Evolutionary conservation across 2,113 vertebrate genomes (phyloP), one percentile per base, ranked within the genome.

Genomic region (Callipepla californica): DNA sequence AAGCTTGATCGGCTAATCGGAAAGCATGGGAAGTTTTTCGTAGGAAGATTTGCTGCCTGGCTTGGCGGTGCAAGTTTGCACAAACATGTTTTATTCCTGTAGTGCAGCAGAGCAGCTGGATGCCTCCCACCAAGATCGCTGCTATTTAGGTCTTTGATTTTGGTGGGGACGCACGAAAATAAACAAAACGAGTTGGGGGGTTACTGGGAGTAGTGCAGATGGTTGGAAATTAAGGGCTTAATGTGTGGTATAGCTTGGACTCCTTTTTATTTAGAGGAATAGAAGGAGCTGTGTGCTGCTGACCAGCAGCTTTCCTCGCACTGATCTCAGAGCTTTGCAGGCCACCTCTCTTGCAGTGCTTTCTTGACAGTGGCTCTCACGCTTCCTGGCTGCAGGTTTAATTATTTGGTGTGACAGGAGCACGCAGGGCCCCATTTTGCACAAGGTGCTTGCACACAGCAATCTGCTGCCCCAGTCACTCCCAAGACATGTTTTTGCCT

Each of bases 171-270:
- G 25, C 28, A 5, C 26, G 72, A 87, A 83, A 83, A 93, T 90
- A 87, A 89, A 93, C 92, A 58, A 91, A 95, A 79, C 21, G 81
- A 77, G 82, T n/a, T 32, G 1, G 75, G 61, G 87, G 72, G 55
- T 92, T 94, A 80, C 68, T 67, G 94, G 80, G 94, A 89, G 59
- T 2, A 20, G 79, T 82, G 50, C 87, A 94, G 90, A 95, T 94
- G 94, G 92, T 94, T 92, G 81, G 94, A 96, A 95, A 84, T 86
- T n/a, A 69, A 88, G 73, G 91, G 85, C 73, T 65, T 93, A 90
- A 88, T 17, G 82, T 88, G 89, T 90, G 90, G 82, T 73, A 12
- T 25, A 14, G 73, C 82, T 95, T 90, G 79, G 85, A 32, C 70
- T 91, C 53, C 42, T 48, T 66, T 28, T 32, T n/a, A 28, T 38